phyloP scores from a whole-genome alignment of 2,888 invertebrate species.

The Leptinotarsa peninsularis region DNA sequence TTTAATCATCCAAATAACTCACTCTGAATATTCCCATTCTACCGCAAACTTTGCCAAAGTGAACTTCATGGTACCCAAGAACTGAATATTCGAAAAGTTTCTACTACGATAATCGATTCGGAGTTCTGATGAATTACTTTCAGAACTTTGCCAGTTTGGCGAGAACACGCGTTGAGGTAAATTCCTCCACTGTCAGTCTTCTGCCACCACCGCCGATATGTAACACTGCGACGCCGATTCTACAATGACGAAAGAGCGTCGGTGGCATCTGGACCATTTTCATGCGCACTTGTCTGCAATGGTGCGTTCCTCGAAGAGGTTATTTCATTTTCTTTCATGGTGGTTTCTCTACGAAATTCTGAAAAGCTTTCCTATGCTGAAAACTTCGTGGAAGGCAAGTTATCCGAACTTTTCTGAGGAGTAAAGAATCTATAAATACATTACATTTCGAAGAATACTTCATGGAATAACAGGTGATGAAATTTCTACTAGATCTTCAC shows the following conservation, averaged over 20 bases:
- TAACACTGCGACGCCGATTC: constrained; percentile 45
- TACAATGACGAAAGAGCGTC: constrained; percentile 42
- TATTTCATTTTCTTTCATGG: neutral
- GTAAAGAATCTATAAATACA: too few relatives aligned
- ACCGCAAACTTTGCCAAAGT: neutral
- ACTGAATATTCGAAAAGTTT: constrained; percentile 6
- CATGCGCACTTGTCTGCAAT: constrained; percentile 45
- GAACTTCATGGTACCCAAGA: neutral
- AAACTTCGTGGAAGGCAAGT: too few relatives aligned
- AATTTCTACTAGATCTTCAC: too few relatives aligned
- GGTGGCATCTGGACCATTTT: constrained; percentile 43
- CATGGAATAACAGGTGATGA: too few relatives aligned
- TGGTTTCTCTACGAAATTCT: neutral
- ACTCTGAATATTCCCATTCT: neutral
- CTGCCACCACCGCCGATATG: constrained; percentile 34
- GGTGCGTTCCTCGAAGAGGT: neutral
- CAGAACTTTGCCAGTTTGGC: neutral
- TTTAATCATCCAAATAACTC: neutral
- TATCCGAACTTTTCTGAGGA: too few relatives aligned
- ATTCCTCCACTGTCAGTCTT: constrained; percentile 35
- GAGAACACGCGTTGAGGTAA: constrained; percentile 18
- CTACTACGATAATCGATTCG: neutral
- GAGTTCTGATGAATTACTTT: constrained; percentile 4
- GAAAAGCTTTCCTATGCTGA: neutral
- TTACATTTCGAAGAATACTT: too few relatives aligned